These are phyloP conservation scores for Anoplius nigerrimus DNA, from an alignment of 2,888 invertebrate species.

Conservation along the genomic window DNA sequence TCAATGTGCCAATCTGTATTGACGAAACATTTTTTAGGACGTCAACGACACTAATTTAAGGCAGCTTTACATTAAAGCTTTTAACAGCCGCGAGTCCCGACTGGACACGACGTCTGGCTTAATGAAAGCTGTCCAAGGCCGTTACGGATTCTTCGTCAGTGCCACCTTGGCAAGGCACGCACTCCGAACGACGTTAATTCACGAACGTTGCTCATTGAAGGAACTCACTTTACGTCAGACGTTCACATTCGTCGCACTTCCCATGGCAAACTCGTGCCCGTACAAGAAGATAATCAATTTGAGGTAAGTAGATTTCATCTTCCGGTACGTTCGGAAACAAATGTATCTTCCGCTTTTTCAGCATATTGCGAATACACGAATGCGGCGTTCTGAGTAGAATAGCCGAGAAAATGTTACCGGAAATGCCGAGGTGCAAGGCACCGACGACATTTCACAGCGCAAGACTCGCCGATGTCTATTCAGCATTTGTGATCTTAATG, in stretches of 20 bases:
- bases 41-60: conserved; percentile 77
- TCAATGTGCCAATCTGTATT: neutral
- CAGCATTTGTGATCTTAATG: conserved; percentile 76
- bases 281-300: conserved; percentile 79
- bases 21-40: conserved; percentile 69
- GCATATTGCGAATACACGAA: conserved; percentile 73
- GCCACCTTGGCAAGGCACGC: conserved; percentile 79
- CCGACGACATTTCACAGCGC: conserved; percentile 79
- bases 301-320: conserved; percentile 72
- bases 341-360: conserved; percentile 36
- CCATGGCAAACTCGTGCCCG: conserved; percentile 78
- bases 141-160: conserved; percentile 81
- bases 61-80: conserved; percentile 76
- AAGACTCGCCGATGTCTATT: conserved; percentile 78
- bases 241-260: conserved; percentile 78
- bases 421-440: conserved; percentile 78
- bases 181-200: conserved; percentile 70
- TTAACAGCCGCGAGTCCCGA: conserved; percentile 66
- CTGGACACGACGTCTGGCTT: conserved; percentile 74
- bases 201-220: conserved; percentile 77
- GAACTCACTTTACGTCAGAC: conserved; percentile 79
- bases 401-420: conserved; percentile 70
- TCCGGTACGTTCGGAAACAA: neutral
- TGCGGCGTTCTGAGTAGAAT: conserved; percentile 70
- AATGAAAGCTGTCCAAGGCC: conserved; percentile 76